These are phyloP conservation scores for Lampropteryx suffumata DNA, from an alignment of 2,888 invertebrate species.

Conservation along the genomic window DNA sequence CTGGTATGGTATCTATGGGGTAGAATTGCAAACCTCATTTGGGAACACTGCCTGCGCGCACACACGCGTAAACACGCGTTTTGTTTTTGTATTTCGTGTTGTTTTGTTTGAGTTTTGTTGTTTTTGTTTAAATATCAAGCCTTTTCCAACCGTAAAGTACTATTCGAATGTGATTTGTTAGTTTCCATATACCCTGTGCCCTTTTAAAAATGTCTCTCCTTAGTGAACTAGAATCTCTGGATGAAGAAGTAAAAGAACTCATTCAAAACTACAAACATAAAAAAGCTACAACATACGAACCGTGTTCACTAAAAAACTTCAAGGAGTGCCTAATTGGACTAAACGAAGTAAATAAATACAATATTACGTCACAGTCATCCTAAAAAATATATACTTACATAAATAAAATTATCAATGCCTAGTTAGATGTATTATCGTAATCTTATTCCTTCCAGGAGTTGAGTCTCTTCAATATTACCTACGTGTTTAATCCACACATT, in stretches of 20 bases:
- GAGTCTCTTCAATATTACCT: constrained; percentile 62
- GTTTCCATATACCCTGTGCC: neutral
- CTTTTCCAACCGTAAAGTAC: no score
- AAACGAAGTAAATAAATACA: constrained; percentile 62
- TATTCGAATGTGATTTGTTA: neutral
- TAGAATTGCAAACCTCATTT: no score
- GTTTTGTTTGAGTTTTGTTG: constrained; percentile 1
- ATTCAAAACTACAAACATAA: constrained; percentile 69
- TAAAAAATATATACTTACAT: no score
- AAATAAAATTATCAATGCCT: no score
- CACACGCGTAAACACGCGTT: no score
- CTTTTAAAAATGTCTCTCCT: constrained; percentile 36
- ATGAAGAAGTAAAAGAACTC: constrained; percentile 74
- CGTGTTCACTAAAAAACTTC: constrained; percentile 64
- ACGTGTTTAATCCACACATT: constrained; percentile 68
- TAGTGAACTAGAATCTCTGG: constrained; percentile 53
- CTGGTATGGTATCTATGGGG: no score
- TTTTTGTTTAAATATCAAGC: no score
- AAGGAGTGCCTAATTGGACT: constrained; percentile 73
- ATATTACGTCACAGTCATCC: no score
- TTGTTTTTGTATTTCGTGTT: neutral
- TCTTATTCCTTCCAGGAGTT: constrained; percentile 57
- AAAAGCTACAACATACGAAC: constrained; percentile 67
- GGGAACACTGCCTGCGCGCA: no score
- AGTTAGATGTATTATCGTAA: neutral